phyloP scores from a whole-genome alignment of 2,113 vertebrate genomes.

The Lamprotornis superbus region DNA sequence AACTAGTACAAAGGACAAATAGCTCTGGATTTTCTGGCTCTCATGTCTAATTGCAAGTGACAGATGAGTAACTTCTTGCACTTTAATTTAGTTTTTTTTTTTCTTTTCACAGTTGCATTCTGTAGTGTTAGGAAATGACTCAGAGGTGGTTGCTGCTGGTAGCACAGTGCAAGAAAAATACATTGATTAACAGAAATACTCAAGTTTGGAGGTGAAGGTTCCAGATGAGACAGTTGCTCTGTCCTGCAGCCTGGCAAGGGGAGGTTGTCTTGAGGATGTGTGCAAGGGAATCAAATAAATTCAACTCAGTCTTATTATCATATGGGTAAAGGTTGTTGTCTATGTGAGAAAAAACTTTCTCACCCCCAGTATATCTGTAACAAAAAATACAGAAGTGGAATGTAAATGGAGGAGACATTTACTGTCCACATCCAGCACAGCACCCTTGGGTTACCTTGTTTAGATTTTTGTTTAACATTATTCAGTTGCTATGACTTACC shows the following conservation, averaged over 20 bases:
- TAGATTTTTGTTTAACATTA: background rate
- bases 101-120: background rate
- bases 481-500: background rate
- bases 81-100: background rate
- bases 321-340: background rate
- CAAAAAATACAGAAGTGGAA: background rate
- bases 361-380: accelerated
- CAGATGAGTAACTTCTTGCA: background rate
- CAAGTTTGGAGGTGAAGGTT: background rate
- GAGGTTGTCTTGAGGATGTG: background rate
- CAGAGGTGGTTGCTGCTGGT: background rate
- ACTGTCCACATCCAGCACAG: background rate
- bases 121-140: background rate
- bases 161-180: background rate
- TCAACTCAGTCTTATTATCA: accelerated
- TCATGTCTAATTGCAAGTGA: background rate
- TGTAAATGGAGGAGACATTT: background rate
- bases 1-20: background rate
- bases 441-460: background rate
- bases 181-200: background rate
- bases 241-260: background rate
- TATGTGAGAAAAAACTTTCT: background rate
- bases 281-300: background rate
- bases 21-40: background rate
- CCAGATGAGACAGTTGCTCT: background rate